Percentiles rank a stretch among this genome's conserved stretches.
These are phyloP conservation scores for Orius insidiosus DNA, from an alignment of 1,140 invertebrate species.

Conservation along the genomic window DNA sequence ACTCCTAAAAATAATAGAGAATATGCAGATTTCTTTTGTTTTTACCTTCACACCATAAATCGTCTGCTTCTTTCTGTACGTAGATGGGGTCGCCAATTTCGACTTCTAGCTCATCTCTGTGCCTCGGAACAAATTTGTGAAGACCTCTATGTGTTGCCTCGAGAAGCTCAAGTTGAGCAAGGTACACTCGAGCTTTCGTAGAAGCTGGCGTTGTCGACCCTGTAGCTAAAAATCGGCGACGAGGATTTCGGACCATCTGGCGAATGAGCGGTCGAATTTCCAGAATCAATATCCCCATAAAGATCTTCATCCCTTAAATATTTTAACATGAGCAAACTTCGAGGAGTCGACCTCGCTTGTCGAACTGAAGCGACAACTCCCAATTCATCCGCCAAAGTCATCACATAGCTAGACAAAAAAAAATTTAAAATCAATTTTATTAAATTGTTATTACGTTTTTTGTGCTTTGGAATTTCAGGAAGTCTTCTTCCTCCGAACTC, in stretches of 20 bases:
- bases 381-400: conserved; percentile 20
- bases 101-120: conserved; percentile 86
- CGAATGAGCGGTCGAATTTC: conserved; percentile 75
- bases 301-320: conserved; percentile 56
- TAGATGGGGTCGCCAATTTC: conserved; percentile 96
- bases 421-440: not conserved
- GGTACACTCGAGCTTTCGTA: conserved; percentile 42
- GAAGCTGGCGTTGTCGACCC: conserved; percentile 32
- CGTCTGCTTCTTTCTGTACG: conserved; percentile 89
- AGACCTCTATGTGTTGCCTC: conserved; percentile 88
- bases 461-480: conserved; percentile 72
- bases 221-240: conserved; percentile 37
- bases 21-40: no score
- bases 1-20: conserved; percentile 43
- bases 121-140: conserved; percentile 87
- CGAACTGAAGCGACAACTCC: conserved; percentile 16
- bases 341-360: conserved; percentile 17
- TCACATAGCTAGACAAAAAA: conserved; percentile 15
- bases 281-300: conserved; percentile 44
- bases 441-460: conserved; percentile 44
- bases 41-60: conserved; percentile 89
- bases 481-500: conserved; percentile 54
- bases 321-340: conserved; percentile 55
- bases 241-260: conserved; percentile 70
- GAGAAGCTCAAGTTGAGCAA: conserved; percentile 65